Percentiles rank a stretch among this genome's conserved stretches.
phyloP scores from a whole-genome alignment of 2,113 vertebrate species.

The Zosterops lateralis region DNA sequence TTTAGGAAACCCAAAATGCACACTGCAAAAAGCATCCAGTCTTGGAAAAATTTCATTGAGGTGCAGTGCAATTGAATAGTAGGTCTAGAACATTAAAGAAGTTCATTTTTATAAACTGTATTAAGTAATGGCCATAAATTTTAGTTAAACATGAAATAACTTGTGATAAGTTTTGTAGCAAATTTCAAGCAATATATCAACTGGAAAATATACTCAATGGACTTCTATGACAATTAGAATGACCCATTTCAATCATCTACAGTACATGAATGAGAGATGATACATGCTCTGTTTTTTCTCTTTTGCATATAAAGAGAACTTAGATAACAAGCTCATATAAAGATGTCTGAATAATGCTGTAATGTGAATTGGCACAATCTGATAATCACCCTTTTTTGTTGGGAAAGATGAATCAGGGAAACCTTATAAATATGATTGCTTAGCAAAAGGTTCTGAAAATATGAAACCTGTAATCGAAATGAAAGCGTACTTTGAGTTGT shows the following conservation, averaged over 20 bases:
- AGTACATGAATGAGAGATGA: background rate
- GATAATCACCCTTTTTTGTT: background rate
- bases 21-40: background rate
- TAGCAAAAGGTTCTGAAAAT: too few species aligned
- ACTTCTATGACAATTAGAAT: background rate
- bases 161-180: background rate
- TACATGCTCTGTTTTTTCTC: background rate
- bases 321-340: background rate
- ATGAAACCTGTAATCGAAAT: too few species aligned
- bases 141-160: background rate
- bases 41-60: background rate
- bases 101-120: background rate
- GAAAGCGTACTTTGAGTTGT: too few species aligned
- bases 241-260: background rate
- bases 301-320: accelerated
- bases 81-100: background rate
- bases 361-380: background rate
- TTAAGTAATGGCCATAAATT: background rate
- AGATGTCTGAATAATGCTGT: background rate
- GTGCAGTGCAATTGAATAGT: background rate
- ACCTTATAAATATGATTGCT: too few species aligned
- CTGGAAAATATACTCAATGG: background rate
- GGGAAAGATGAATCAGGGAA: too few species aligned
- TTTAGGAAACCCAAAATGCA: too few species aligned
- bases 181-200: background rate